These are phyloP conservation scores for Scaptodrosophila latifasciaeformis DNA, from an alignment of 2,888 invertebrate genomes.

Conservation along the genomic window DNA sequence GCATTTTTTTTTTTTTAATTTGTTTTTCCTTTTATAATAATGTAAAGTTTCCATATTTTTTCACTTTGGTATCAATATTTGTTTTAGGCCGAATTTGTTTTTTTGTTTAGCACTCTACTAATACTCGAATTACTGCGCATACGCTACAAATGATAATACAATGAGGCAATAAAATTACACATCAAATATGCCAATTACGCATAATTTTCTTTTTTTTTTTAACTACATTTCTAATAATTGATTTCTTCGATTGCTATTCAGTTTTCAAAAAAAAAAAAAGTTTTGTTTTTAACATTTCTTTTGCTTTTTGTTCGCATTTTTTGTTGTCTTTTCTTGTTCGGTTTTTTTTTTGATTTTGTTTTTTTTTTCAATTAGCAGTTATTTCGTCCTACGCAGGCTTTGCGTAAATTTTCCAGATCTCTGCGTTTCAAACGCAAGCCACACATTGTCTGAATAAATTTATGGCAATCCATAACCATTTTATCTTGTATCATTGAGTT, in stretches of 20 bases:
- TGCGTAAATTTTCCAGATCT: constrained; percentile 71
- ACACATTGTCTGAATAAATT: constrained; percentile 92
- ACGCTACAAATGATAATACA: neutral
- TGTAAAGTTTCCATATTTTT: too few relatives aligned
- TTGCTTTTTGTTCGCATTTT: constrained; percentile 31
- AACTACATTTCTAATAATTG: constrained; percentile 60
- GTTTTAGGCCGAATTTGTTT: too few relatives aligned
- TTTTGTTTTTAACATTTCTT: too few relatives aligned
- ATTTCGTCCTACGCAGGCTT: constrained; percentile 64
- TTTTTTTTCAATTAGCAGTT: constrained; percentile 51
- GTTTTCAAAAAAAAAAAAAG: constrained; percentile 20
- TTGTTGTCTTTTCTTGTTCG: constrained; percentile 4
- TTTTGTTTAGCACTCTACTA: too few relatives aligned
- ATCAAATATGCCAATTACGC: neutral
- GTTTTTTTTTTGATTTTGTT: constrained; percentile 10
- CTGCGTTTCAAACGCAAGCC: constrained; percentile 80
- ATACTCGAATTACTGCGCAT: too few relatives aligned
- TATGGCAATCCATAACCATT: constrained; percentile 88
- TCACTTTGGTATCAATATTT: too few relatives aligned
- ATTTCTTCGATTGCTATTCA: constrained; percentile 59
- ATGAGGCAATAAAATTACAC: neutral
- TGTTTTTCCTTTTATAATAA: too few relatives aligned
- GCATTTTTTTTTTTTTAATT: too few relatives aligned
- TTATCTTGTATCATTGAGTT: constrained; percentile 84
- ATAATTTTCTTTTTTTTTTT: too few relatives aligned